Evolutionary conservation across 2,113 vertebrate species (phyloP).

Genomic region (Eptesicus fuscus): DNA sequence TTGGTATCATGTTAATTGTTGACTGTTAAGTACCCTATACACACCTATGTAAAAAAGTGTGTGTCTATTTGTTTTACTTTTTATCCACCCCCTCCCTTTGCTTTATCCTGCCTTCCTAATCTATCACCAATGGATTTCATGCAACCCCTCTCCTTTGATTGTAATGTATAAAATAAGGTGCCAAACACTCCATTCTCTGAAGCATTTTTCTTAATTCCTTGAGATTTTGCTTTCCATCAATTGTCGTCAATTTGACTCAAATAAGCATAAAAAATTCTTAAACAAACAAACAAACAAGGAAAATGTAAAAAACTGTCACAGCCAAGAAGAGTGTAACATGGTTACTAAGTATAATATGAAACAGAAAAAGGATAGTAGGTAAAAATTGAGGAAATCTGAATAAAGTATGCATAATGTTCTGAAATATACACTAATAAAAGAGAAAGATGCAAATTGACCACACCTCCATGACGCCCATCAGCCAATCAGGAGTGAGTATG

Average conservation of each 20-base stretch:
- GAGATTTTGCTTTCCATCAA: background rate
- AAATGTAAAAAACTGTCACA: background rate
- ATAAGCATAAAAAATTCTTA: background rate
- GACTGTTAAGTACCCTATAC: background rate
- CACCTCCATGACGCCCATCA: too few relatives aligned
- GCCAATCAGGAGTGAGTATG: too few relatives aligned
- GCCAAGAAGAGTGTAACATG: background rate
- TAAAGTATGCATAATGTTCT: background rate
- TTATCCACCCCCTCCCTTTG: background rate
- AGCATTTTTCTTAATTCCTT: background rate
- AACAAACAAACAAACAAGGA: background rate
- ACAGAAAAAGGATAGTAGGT: background rate
- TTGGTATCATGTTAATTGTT: background rate
- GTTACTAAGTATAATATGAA: background rate
- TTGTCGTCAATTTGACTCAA: background rate
- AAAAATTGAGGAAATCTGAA: background rate
- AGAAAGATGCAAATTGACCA: too few relatives aligned
- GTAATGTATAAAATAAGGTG: background rate
- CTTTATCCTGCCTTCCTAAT: background rate
- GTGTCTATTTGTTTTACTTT: background rate
- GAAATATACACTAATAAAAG: background rate
- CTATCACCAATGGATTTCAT: background rate
- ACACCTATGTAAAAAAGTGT: background rate
- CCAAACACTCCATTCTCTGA: background rate
- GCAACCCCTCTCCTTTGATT: background rate